A percentile compares a stretch with the other conserved stretches of the same genome.
Conservation (phyloP, 2,888 invertebrate genomes). For the Drosophila ustulata region DNA sequence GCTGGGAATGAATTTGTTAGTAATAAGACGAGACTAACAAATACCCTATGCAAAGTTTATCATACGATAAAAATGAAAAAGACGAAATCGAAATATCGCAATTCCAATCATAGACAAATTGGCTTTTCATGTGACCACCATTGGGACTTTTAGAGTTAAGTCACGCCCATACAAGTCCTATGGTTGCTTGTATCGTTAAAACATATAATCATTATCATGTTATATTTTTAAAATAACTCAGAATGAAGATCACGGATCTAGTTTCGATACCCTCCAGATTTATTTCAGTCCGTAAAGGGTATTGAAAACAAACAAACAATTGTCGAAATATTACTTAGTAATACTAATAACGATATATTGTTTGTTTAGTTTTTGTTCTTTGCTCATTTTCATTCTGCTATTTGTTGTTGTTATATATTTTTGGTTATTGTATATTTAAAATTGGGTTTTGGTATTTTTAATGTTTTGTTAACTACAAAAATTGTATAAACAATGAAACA, state of each 20-base stretch:
- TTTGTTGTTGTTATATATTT: slow-evolving; percentile 6
- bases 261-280: background rate
- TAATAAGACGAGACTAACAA: background rate
- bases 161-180: too few species aligned
- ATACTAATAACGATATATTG: slow-evolving; percentile 65
- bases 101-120: too few species aligned
- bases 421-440: slow-evolving; percentile 11
- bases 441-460: slow-evolving; percentile 8
- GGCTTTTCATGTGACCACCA: too few species aligned
- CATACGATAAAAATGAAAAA: too few species aligned
- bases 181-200: too few species aligned
- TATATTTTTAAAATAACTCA: too few species aligned
- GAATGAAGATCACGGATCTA: too few species aligned
- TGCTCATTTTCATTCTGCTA: background rate
- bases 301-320: slow-evolving; percentile 28
- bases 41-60: background rate
- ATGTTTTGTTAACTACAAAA: slow-evolving; percentile 53
- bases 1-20: background rate
- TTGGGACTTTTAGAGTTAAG: too few species aligned
- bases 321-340: slow-evolving; percentile 66
- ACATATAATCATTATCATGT: too few species aligned
- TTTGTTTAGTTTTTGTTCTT: slow-evolving; percentile 30
- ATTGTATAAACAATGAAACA: slow-evolving; percentile 58
- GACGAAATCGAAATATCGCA: too few species aligned
- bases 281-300: slow-evolving; percentile 1